Evolutionary conservation across 2,113 vertebrate genomes (phyloP).

Genomic region (Phalacrocorax carbo): DNA sequence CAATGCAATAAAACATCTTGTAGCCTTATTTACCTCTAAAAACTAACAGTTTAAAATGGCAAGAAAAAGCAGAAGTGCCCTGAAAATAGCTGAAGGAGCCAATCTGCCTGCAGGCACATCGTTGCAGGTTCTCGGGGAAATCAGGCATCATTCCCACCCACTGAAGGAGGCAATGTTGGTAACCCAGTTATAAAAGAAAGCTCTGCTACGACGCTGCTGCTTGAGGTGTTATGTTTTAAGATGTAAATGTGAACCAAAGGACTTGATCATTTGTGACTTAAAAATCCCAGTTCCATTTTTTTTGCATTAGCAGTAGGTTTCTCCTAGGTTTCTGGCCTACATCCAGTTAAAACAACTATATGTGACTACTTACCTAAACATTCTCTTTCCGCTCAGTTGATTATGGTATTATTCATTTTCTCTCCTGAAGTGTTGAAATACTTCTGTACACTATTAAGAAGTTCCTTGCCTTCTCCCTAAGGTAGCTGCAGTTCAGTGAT

Average conservation of each 20-base stretch:
- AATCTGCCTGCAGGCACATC: neutral
- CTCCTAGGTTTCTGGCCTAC: neutral
- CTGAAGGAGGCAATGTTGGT: neutral
- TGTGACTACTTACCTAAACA: neutral
- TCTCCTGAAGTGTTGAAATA: slow-evolving; percentile 14
- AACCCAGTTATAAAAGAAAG: neutral
- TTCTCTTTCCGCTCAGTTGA: slow-evolving; percentile 34
- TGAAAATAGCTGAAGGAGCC: neutral
- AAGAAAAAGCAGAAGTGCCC: neutral
- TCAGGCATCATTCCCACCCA: neutral
- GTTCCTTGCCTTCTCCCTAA: neutral
- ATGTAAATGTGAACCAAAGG: neutral
- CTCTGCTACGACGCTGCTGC: neutral
- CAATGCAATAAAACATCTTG: neutral
- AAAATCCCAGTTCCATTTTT: neutral
- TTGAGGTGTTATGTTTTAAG: neutral
- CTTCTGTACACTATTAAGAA: neutral
- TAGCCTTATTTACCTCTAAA: neutral
- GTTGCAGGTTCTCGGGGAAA: neutral
- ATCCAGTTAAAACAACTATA: slow-evolving; percentile 5
- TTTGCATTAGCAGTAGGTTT: neutral
- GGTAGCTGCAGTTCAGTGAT: neutral
- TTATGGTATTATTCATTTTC: slow-evolving; percentile 31
- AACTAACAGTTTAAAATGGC: neutral
- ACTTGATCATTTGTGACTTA: neutral